phyloP scores from a whole-genome alignment of 2,113 vertebrate species.

The Dipodomys spectabilis region DNA sequence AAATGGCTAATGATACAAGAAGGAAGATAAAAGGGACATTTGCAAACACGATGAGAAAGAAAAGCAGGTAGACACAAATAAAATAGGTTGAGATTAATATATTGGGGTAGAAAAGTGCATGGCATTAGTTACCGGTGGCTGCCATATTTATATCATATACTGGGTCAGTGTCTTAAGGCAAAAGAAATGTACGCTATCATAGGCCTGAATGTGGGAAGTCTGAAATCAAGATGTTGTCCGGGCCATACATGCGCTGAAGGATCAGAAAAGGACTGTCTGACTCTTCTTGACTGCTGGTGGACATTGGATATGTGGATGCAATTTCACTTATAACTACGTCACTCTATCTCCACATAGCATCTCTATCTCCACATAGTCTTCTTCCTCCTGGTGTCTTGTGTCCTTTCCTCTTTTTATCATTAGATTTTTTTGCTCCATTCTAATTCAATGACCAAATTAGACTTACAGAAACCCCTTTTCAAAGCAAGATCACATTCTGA shows the following conservation, averaged over 20 bases:
- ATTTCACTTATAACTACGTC: background rate
- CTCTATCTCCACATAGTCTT: background rate
- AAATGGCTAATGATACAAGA: background rate
- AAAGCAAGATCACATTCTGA: background rate
- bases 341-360: too few species aligned
- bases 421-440: background rate
- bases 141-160: background rate
- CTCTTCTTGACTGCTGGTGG: background rate
- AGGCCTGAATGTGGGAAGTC: background rate
- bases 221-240: background rate
- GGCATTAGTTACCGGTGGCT: background rate
- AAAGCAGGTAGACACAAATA: background rate
- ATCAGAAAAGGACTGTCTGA: background rate
- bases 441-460: background rate
- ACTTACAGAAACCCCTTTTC: background rate
- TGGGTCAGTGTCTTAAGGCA: background rate
- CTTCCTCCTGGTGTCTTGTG: background rate
- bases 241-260: background rate
- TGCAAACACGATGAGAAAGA: background rate
- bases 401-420: background rate
- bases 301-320: background rate
- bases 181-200: background rate
- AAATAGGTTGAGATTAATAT: background rate
- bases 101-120: background rate
- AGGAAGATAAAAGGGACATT: conserved; percentile 2